Conservation (phyloP, 2,113 vertebrate species). For the Paratilapia polleni region DNA sequence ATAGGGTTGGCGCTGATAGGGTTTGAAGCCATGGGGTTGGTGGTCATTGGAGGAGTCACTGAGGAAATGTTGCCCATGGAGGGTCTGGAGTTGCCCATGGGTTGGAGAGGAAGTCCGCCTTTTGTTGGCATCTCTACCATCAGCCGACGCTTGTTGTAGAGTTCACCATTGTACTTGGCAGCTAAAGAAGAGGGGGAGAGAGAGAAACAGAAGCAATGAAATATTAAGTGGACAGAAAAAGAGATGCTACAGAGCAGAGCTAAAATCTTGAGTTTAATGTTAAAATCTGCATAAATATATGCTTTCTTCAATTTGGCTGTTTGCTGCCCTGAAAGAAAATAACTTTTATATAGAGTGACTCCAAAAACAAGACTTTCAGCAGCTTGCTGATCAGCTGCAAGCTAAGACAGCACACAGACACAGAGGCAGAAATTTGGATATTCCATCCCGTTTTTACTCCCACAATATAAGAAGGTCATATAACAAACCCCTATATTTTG, state of each 20-base stretch:
- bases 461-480: constrained; percentile 21
- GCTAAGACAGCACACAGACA: neutral
- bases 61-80: constrained; percentile 67
- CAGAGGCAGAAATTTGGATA: constrained; percentile 25
- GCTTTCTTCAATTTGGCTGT: neutral
- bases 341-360: neutral
- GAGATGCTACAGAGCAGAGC: neutral
- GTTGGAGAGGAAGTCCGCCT: constrained; percentile 91
- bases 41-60: constrained; percentile 62
- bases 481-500: constrained; percentile 20
- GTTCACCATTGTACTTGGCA: constrained; percentile 93
- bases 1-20: constrained; percentile 64
- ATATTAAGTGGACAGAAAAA: neutral
- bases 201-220: constrained; percentile 23
- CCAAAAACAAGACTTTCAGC: neutral
- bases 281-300: neutral
- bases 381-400: constrained; percentile 17
- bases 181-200: constrained; percentile 76
- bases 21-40: constrained; percentile 69
- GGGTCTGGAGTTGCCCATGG: constrained; percentile 83
- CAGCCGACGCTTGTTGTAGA: constrained; percentile 91
- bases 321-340: neutral
- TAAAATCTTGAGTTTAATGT: neutral
- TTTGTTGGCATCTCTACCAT: constrained; percentile 92
- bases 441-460: constrained; percentile 30